Percentiles rank a stretch among this genome's conserved stretches.
These are phyloP conservation scores for Lipophrys pholis DNA, from an alignment of 2,113 vertebrate genomes.

Conservation along the genomic window DNA sequence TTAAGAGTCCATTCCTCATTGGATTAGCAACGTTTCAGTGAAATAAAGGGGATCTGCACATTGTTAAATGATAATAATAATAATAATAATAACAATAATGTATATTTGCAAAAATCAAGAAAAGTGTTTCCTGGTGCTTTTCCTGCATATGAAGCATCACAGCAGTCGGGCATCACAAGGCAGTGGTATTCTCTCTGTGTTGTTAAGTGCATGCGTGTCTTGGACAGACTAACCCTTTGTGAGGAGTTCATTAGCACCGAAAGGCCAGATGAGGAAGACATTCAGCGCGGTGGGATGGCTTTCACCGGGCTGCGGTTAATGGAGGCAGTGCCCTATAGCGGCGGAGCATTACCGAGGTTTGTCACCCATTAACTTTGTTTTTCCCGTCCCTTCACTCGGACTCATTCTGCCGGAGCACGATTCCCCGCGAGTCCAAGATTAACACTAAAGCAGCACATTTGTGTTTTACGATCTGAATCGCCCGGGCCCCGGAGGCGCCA, in stretches of 20 bases:
- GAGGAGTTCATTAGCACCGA: background rate
- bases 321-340: slow-evolving; percentile 34
- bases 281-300: slow-evolving; percentile 27
- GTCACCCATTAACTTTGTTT: slow-evolving; percentile 65
- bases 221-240: slow-evolving; percentile 2
- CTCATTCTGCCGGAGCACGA: background rate
- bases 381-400: slow-evolving; percentile 24
- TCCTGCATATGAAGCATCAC: background rate
- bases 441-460: slow-evolving; percentile 41
- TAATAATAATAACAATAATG: no score
- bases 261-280: slow-evolving; percentile 14
- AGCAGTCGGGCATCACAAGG: background rate
- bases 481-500: slow-evolving; percentile 23
- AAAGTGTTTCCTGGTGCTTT: background rate
- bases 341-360: slow-evolving; percentile 33
- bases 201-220: background rate
- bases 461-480: slow-evolving; percentile 51
- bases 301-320: slow-evolving; percentile 39
- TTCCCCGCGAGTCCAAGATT: slow-evolving; percentile 23
- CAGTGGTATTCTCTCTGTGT: background rate
- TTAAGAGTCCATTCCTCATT: no score
- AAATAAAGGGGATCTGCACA: no score
- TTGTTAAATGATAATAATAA: no score
- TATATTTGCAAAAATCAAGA: background rate
- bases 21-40: no score